Evolutionary conservation across 2,888 invertebrate genomes (phyloP).

Genomic region (Mamestra brassicae): DNA sequence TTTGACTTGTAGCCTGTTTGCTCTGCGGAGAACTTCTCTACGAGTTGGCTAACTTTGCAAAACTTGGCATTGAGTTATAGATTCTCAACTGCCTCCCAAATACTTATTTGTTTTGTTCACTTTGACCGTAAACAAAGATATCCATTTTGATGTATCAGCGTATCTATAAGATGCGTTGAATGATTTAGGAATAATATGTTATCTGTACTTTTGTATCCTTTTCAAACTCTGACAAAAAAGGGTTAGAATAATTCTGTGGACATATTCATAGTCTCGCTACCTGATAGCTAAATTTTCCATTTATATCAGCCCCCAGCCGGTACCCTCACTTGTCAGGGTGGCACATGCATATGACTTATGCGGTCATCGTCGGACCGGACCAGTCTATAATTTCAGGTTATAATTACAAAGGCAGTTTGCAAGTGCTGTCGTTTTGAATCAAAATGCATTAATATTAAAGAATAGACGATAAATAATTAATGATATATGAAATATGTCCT

Average conservation of each 20-base stretch:
- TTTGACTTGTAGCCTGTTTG: conserved; percentile 80
- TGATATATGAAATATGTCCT: too few species aligned
- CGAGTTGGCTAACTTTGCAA: conserved; percentile 84
- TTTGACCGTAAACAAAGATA: conserved; percentile 87
- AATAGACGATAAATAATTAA: too few species aligned
- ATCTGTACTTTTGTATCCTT: conserved; percentile 10
- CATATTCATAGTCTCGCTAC: conserved; percentile 23
- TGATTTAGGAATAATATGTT: conserved; percentile 11
- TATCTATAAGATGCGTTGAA: conserved; percentile 32
- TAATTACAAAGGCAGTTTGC: conserved; percentile 33
- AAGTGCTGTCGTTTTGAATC: conserved; percentile 7
- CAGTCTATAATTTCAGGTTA: conserved; percentile 33
- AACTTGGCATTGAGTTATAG: conserved; percentile 91
- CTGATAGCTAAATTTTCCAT: conserved; percentile 41
- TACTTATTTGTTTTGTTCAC: conserved; percentile 89
- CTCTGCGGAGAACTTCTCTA: conserved; percentile 82
- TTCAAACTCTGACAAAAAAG: conserved; percentile 15
- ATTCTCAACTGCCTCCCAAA: conserved; percentile 88
- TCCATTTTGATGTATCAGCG: conserved; percentile 76
- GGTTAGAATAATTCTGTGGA: conserved; percentile 5
- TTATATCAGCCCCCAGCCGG: conserved; percentile 24
- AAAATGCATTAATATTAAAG: conserved; percentile 8
- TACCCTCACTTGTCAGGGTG: conserved; percentile 50
- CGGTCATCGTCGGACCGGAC: conserved; percentile 38
- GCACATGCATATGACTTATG: conserved; percentile 58